Evolutionary conservation across 2,797 vertebrate species (phyloP), one percentile per base, ranked within the genome.

Genomic region (Acipenser oxyrinchus): DNA sequence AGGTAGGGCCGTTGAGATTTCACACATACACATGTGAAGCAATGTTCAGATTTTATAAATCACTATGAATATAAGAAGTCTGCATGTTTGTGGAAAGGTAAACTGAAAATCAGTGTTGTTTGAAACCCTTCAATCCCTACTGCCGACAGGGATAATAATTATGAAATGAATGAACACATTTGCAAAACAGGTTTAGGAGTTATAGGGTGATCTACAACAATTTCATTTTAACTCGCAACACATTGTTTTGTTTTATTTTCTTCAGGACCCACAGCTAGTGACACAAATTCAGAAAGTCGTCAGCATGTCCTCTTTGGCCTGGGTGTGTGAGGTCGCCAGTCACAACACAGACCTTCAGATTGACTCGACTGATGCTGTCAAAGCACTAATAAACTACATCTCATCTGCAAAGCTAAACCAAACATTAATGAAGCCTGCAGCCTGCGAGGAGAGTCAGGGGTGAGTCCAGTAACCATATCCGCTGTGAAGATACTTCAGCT

Each of bases 221-320:
- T 37, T 37, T 37, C 37, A 37, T 37, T 37, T 37, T 37, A 37
- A 37, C 37, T 5, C 37, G 3, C 37, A 37, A 5, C 0, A 37
- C 37, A 37, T 5, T 65, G 10, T 66, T 15, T 5, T 65, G 10
- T 66, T 15, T 78, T 71, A 67, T 4, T 75, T 77, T 77, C 69
- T 9, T n/a, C 77, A 97, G 96, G 79, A 86, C 52, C 81, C 67
- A 0, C 86, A 86, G 6, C 78, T 94, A 59, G 81, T 74, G 6
- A 71, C 76, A 10, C 94, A 97, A 77, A 89, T 97, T 53, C 75
- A 86, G 70, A 88, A 73, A 72, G 89, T 80, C 0, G 80, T 88
- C 50, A 79, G 91, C 64, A 93, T 95, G 91, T 88, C 91, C 0
- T 84, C 91, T 0, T 76, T 97, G 71, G 88, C 88, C 49, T 76